phyloP scores from a whole-genome alignment of 2,797 vertebrate genomes.

The Gallinago solitaria region DNA sequence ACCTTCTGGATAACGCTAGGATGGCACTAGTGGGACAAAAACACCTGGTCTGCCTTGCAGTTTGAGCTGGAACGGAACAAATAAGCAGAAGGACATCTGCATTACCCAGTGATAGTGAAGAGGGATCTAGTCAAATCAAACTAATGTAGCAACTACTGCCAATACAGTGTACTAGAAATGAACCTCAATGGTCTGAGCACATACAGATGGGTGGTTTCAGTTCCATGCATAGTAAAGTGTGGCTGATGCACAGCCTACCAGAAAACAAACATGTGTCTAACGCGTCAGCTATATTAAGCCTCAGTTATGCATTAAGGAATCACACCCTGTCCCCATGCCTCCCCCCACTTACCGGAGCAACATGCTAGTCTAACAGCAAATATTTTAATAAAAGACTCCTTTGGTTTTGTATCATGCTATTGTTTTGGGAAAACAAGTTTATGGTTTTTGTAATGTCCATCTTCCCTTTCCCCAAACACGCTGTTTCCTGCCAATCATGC shows the following conservation, averaged over 20 bases:
- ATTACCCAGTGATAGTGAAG: neutral
- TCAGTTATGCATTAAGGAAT: neutral
- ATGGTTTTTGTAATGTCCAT: conserved; percentile 53
- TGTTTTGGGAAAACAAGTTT: conserved; percentile 69
- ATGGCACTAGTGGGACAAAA: neutral
- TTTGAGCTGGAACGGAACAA: neutral
- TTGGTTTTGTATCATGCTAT: conserved; percentile 42
- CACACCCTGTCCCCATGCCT: neutral
- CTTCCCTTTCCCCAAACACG: conserved; percentile 70
- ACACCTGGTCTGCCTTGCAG: neutral
- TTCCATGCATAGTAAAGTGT: neutral
- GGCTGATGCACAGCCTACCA: neutral
- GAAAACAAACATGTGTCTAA: neutral
- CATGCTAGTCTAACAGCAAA: neutral
- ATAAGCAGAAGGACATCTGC: neutral
- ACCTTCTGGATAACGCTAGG: neutral
- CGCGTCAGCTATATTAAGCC: neutral
- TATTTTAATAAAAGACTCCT: conserved; percentile 11
- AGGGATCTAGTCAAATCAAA: neutral
- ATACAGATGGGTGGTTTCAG: neutral
- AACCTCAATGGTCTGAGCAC: neutral
- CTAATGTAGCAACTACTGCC: fast-evolving
- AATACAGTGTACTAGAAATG: neutral
- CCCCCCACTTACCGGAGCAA: neutral
- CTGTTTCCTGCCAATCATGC: conserved; percentile 79